Evolutionary conservation across 2,888 invertebrate species (phyloP), one percentile per base, ranked within the genome.

Genomic region (Tuta absoluta): DNA sequence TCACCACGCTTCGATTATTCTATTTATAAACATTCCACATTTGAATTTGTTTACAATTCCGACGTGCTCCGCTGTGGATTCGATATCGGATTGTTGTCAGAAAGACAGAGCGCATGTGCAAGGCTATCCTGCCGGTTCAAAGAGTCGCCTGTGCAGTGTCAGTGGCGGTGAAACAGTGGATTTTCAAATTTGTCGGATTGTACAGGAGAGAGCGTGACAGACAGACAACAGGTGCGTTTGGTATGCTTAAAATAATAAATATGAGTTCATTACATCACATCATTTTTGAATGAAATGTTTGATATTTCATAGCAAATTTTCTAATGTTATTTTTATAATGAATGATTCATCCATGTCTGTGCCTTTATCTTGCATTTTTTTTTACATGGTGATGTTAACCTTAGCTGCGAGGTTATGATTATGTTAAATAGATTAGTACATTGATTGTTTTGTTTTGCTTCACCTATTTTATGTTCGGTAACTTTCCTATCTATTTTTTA

Each of bases 181-280:
- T 72, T 69, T 68, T 65, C 61, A 14, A 69, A 68, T 72, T 65
- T 69, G 74, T 62, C 65, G 76, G 76, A 37, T 73, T 72, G 68
- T 72, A 72, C 59, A 62, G 67, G 63, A 68, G 65, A 33, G 68
- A 68, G 66, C 68, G 66, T 67, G 71, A 56, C 65, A 53, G 71
- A 56, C 65, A 53, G 71, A 80, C 71, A 75, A 76, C 75, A 79
- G 78, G 78, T 81, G 75, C 76, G 78, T 63, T 53, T 17, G 4
- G 3, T 24, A 53, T 53, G 21, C 5, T 10, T 24, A 11, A 17
- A 28, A 51, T 48, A 48, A n/a, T 19, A 14, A 19, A 24, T 51
- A 21, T 5, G 10, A 19, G 21, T 1, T 33, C 8, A 7, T 24
- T 49, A 12, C n/a, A n/a, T 17, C 7, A 23, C 11, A 33, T 56